Percentiles rank a stretch among this genome's conserved stretches.
These are phyloP conservation scores for Cervus canadensis DNA, from an alignment of 2,113 vertebrate species.

Conservation along the genomic window DNA sequence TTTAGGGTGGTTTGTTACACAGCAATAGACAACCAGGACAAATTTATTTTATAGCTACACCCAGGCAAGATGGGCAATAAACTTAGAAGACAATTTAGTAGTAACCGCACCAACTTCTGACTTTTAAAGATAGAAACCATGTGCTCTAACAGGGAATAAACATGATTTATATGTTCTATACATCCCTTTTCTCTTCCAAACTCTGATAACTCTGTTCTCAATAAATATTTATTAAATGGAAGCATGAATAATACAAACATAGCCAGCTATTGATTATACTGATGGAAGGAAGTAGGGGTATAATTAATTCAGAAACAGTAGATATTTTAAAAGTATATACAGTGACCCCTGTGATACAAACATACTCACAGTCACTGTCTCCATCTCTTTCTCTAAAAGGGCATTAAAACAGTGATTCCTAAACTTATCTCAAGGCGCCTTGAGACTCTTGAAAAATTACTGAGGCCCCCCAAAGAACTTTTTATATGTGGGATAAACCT, in stretches of 20 bases:
- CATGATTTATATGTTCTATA: neutral
- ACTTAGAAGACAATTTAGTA: neutral
- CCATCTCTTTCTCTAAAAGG: neutral
- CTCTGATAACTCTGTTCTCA: constrained; percentile 32
- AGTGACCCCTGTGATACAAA: neutral
- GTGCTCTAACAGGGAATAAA: neutral
- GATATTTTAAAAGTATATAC: neutral
- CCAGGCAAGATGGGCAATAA: constrained; percentile 5
- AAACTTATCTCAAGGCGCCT: neutral
- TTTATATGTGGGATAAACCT: neutral
- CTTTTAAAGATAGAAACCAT: neutral
- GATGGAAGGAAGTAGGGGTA: constrained; percentile 53
- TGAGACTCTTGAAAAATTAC: neutral
- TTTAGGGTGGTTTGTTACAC: neutral
- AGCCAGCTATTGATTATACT: constrained; percentile 53
- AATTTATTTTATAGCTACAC: neutral
- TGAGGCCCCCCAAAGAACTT: neutral
- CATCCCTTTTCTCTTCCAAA: constrained; percentile 7
- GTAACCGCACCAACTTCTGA: neutral
- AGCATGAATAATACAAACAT: constrained; percentile 65
- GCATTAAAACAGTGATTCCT: neutral
- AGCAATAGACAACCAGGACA: neutral
- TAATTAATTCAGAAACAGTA: constrained; percentile 60
- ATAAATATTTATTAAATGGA: constrained; percentile 66
- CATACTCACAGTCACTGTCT: neutral